phyloP scores from a whole-genome alignment of 2,888 invertebrate species.

The Lordiphosa andalusiaca region DNA sequence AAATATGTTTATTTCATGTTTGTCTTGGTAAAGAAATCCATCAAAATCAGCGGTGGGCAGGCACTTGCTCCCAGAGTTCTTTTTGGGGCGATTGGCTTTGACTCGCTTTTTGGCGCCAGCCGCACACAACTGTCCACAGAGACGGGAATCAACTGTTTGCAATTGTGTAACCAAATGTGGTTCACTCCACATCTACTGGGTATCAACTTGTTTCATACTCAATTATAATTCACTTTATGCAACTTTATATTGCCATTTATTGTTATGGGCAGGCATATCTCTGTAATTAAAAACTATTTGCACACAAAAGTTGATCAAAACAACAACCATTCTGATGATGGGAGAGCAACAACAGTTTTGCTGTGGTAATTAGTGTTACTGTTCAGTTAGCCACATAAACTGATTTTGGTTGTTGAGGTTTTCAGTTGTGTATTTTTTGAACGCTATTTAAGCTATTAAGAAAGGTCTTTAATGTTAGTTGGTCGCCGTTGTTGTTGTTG shows the following conservation, averaged over 20 bases:
- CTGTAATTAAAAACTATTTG: slow-evolving; percentile 59
- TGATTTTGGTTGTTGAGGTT: slow-evolving; percentile 45
- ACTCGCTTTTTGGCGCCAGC: too few species aligned
- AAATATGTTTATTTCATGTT: too few species aligned
- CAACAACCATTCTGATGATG: slow-evolving; percentile 10
- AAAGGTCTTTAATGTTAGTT: slow-evolving; percentile 23
- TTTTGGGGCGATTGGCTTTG: too few species aligned
- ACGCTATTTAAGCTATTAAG: slow-evolving; percentile 25
- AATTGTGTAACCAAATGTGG: too few species aligned
- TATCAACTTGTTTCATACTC: not conserved
- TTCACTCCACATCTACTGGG: too few species aligned
- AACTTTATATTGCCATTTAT: slow-evolving; percentile 19
- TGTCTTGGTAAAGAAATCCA: too few species aligned
- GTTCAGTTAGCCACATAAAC: slow-evolving; percentile 54
- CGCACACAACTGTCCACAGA: too few species aligned
- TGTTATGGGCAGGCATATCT: slow-evolving; percentile 29
- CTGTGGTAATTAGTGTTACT: slow-evolving; percentile 62
- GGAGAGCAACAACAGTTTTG: slow-evolving; percentile 19
- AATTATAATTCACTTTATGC: slow-evolving; percentile 15
- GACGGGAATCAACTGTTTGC: too few species aligned
- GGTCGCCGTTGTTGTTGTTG: slow-evolving; percentile 36
- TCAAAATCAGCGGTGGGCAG: too few species aligned
- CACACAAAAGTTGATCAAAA: slow-evolving; percentile 47
- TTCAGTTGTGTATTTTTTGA: slow-evolving; percentile 2
- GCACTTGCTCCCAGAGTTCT: too few species aligned